Percentiles rank a stretch among this genome's conserved stretches.
Evolutionary conservation across 2,888 invertebrate genomes (phyloP).

Genomic region (Protonemura montana): DNA sequence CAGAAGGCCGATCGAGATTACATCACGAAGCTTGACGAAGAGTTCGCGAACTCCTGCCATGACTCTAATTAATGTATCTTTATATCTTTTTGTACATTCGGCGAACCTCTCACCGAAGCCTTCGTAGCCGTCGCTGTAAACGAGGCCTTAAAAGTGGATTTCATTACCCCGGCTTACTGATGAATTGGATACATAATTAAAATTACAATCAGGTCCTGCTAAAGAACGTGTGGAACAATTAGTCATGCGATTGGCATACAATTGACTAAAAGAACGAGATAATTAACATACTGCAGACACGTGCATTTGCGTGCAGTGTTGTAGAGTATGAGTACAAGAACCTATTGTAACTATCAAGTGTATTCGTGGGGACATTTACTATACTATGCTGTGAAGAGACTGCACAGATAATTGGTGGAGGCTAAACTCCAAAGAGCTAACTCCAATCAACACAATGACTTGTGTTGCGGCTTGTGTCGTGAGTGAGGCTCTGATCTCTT

Average conservation of each 20-base stretch:
- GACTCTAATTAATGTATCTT: no score
- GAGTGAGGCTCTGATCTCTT: background rate
- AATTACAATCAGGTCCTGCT: background rate
- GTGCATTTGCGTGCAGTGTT: background rate
- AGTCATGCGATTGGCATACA: conserved; percentile 4
- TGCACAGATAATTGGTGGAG: background rate
- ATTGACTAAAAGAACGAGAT: background rate
- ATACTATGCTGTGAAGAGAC: background rate
- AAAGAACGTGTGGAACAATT: background rate
- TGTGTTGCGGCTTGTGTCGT: background rate
- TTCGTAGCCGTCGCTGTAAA: no score
- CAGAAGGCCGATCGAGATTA: no score
- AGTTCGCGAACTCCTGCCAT: no score
- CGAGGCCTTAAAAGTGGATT: background rate
- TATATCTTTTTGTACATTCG: no score
- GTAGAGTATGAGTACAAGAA: background rate
- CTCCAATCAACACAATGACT: background rate
- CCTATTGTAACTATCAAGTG: background rate
- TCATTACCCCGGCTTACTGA: background rate
- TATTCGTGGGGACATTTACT: background rate
- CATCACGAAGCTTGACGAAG: no score
- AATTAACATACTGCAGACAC: background rate
- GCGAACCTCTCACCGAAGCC: no score
- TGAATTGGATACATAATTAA: background rate
- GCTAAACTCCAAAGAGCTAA: background rate